phyloP scores from a whole-genome alignment of 2,888 invertebrate species.

The Drosophila diplacantha region DNA sequence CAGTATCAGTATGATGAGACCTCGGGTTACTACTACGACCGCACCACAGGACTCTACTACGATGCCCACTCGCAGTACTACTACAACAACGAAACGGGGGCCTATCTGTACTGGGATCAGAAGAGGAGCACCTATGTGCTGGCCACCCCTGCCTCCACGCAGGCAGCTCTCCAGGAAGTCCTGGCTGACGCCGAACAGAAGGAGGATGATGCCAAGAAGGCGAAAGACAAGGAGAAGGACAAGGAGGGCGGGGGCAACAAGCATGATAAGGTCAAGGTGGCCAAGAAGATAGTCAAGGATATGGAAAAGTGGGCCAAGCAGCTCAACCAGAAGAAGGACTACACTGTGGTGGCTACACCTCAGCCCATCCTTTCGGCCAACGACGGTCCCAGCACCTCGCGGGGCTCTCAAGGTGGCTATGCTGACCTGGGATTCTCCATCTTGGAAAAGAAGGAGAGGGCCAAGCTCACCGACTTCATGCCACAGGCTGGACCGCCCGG shows the following conservation, averaged over 20 bases:
- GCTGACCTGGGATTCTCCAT: conserved; percentile 97
- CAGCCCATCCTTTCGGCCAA: conserved; percentile 65
- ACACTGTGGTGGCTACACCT: conserved; percentile 74
- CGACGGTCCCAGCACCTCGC: conserved; percentile 56
- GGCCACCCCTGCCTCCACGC: conserved; percentile 73
- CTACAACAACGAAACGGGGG: conserved; percentile 92
- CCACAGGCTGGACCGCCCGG: conserved; percentile 40
- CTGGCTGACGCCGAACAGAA: conserved; percentile 54
- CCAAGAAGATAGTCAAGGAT: conserved; percentile 97
- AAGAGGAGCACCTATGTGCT: conserved; percentile 81
- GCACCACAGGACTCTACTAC: too few species aligned
- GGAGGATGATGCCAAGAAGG: conserved; percentile 73
- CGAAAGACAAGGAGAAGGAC: conserved; percentile 80
- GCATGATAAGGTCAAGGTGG: conserved; percentile 96
- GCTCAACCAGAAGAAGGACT: conserved; percentile 95
- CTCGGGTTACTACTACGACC: too few species aligned
- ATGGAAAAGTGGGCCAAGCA: conserved; percentile 95
- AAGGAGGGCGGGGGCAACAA: conserved; percentile 79
- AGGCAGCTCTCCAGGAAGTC: conserved; percentile 69
- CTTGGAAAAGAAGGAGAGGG: conserved; percentile 85
- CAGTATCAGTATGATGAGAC: too few species aligned
- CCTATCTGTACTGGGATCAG: conserved; percentile 97
- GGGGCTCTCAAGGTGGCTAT: conserved; percentile 80
- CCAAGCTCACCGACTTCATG: conserved; percentile 74
- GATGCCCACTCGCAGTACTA: conserved; percentile 98